Conservation (phyloP, 2,113 vertebrate species). For the Lasiurus cinereus region DNA sequence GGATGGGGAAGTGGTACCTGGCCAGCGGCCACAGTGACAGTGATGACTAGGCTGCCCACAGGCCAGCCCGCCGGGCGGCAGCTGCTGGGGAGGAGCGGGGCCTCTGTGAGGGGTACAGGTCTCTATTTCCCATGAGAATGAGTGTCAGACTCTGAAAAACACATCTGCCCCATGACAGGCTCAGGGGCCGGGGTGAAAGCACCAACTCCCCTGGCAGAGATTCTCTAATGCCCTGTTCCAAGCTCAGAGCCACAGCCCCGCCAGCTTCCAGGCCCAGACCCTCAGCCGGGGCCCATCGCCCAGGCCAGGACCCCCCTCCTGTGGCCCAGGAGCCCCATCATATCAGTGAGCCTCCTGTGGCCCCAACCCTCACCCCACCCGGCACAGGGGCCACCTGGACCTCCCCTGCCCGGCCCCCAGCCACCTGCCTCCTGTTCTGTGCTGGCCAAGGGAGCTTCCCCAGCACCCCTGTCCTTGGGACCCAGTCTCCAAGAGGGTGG, state of each 20-base stretch:
- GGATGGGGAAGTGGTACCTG: neutral
- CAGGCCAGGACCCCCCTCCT: neutral
- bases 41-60: neutral
- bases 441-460: neutral
- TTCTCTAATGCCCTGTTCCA: neutral
- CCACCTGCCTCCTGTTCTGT: neutral
- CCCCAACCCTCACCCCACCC: neutral
- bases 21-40: neutral
- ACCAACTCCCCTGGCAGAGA: too few species aligned
- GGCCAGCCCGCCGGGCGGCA: slow-evolving; percentile 12
- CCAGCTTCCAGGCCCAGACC: neutral
- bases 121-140: slow-evolving; percentile 21
- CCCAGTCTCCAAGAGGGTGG: fast-evolving
- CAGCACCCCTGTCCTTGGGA: neutral
- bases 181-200: neutral
- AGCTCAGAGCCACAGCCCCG: neutral
- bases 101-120: neutral
- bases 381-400: neutral
- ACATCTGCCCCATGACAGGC: neutral
- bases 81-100: neutral
- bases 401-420: too few species aligned
- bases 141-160: slow-evolving; percentile 18
- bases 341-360: fast-evolving
- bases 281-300: too few species aligned
- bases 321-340: neutral